These are phyloP conservation scores for Rafetus swinhoei DNA, from an alignment of 2,113 vertebrate genomes.

Conservation along the genomic window DNA sequence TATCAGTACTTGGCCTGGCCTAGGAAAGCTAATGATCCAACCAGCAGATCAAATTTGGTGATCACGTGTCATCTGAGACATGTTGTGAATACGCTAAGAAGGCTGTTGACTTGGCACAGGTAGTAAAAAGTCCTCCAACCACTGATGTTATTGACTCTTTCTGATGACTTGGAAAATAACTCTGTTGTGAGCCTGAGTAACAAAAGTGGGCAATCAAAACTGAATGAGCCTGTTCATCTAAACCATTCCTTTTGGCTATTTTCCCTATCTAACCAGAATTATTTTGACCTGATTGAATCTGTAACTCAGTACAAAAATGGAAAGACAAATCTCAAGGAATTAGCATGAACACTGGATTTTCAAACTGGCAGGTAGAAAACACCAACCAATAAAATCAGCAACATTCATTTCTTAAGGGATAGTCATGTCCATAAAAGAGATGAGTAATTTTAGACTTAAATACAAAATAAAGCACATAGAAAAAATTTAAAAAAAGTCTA, in stretches of 20 bases:
- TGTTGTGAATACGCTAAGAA: too few species aligned
- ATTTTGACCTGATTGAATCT: accelerated
- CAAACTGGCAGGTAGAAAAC: neutral
- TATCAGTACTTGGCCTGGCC: too few species aligned
- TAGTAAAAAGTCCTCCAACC: neutral
- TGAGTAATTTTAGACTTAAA: neutral
- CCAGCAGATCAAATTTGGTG: too few species aligned
- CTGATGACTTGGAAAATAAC: neutral
- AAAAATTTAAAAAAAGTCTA: neutral
- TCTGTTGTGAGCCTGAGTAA: neutral
- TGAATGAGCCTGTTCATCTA: neutral
- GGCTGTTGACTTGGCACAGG: too few species aligned
- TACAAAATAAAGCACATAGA: neutral
- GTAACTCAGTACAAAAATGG: neutral
- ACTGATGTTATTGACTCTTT: neutral
- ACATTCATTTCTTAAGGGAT: neutral
- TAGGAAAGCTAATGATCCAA: too few species aligned
- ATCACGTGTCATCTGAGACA: too few species aligned
- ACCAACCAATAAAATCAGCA: neutral
- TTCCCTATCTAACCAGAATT: neutral
- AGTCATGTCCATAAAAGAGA: neutral
- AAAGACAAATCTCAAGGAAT: neutral
- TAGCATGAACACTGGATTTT: neutral
- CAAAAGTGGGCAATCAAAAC: neutral
- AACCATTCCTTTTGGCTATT: neutral